Percentiles rank a stretch among this genome's conserved stretches.
Conservation (phyloP, 1,140 invertebrate species). For the Danaus melanippus region DNA sequence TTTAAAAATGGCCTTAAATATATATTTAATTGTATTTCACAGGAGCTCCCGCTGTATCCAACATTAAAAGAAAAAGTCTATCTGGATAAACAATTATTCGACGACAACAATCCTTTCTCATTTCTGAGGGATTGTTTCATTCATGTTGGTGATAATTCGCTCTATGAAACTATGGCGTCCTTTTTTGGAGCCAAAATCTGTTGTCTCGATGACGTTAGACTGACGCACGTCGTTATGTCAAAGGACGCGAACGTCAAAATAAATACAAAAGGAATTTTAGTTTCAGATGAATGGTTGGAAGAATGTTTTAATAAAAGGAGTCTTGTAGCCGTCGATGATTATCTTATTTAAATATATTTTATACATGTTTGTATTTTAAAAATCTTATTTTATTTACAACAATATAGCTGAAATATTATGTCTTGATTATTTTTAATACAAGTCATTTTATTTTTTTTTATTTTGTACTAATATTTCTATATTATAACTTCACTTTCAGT, state of each 20-base stretch:
- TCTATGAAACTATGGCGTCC: constrained; percentile 23
- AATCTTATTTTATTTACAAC: neutral
- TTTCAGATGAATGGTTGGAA: constrained; percentile 44
- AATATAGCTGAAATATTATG: no score
- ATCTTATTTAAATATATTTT: constrained; percentile 4
- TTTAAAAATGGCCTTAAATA: no score
- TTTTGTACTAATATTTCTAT: no score
- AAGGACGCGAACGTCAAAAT: constrained; percentile 19
- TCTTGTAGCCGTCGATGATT: constrained; percentile 11
- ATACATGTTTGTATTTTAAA: neutral
- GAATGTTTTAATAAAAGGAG: constrained; percentile 30
- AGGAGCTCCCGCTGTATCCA: constrained; percentile 41
- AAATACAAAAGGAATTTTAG: constrained; percentile 19
- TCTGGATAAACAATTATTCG: constrained; percentile 44
- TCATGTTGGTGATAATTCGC: constrained; percentile 17
- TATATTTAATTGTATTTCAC: neutral
- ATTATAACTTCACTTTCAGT: no score
- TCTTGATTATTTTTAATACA: no score
- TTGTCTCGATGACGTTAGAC: constrained; percentile 10
- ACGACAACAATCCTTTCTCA: constrained; percentile 35
- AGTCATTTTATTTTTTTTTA: no score
- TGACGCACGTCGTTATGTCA: constrained; percentile 39
- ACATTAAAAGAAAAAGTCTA: constrained; percentile 42
- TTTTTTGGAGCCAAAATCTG: constrained; percentile 41
- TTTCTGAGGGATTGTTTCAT: constrained; percentile 44